Percentiles rank a stretch among this genome's conserved stretches.
Evolutionary conservation across 2,113 vertebrate genomes (phyloP).

Genomic region (Zosterops lateralis): DNA sequence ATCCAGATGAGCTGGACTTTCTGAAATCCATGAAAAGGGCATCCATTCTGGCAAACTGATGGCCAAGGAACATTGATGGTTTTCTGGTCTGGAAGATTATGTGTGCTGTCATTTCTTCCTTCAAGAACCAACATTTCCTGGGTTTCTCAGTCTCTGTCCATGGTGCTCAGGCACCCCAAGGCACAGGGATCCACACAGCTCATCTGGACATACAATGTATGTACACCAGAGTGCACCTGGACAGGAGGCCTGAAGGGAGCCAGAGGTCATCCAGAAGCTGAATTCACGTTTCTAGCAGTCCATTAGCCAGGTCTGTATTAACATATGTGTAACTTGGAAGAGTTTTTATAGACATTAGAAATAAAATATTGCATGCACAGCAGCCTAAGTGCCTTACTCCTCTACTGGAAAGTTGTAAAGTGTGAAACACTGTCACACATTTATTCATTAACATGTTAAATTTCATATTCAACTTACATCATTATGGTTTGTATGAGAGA

Average conservation of each 20-base stretch:
- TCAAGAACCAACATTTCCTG: background rate
- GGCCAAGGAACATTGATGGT: background rate
- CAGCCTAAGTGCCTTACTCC: background rate
- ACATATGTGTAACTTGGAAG: background rate
- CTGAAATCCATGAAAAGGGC: background rate
- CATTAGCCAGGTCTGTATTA: background rate
- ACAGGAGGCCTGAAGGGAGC: background rate
- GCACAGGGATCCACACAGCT: fast-evolving
- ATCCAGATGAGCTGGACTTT: background rate
- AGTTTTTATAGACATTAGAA: background rate
- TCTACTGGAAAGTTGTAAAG: background rate
- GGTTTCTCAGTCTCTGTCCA: slow-evolving; percentile 21
- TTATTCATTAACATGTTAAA: background rate
- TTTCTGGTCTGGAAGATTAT: background rate
- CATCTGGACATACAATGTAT: fast-evolving
- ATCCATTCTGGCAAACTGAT: background rate
- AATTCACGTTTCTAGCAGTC: background rate
- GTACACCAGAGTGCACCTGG: background rate
- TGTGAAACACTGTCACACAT: background rate
- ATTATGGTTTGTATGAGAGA: background rate
- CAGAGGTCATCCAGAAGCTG: background rate
- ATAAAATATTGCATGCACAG: background rate
- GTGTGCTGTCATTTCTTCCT: background rate
- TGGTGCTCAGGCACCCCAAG: slow-evolving; percentile 8
- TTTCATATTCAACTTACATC: slow-evolving; percentile 14